phyloP scores from a whole-genome alignment of 2,888 invertebrate species.

The Omphaloscelis lunosa region DNA sequence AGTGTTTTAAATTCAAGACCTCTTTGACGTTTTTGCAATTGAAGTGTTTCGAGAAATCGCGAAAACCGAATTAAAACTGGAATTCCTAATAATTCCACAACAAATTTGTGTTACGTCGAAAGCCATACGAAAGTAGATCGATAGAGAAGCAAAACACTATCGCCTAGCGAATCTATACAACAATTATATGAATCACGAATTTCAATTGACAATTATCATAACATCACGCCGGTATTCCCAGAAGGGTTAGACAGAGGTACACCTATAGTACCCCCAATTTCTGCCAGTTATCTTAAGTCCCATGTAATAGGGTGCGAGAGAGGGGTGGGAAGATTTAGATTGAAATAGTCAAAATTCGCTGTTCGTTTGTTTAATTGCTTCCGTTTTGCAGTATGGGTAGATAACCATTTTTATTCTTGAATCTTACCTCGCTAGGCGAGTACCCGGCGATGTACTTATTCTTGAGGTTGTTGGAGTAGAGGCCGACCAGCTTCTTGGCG shows the following conservation, averaged over 20 bases:
- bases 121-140: background rate
- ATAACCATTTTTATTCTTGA: background rate
- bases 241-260: background rate
- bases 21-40: background rate
- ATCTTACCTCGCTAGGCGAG: conserved; percentile 79
- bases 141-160: background rate
- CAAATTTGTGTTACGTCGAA: background rate
- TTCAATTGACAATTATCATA: background rate
- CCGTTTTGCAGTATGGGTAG: background rate
- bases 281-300: background rate
- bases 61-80: background rate
- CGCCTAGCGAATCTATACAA: background rate
- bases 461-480: conserved; percentile 90
- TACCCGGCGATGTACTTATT: conserved; percentile 91
- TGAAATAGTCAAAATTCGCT: background rate
- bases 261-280: no score
- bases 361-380: background rate
- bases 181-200: background rate
- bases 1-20: background rate
- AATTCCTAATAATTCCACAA: background rate
- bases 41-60: no score
- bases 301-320: background rate
- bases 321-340: no score
- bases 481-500: conserved; percentile 91
- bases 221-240: background rate